Evolutionary conservation across 2,888 invertebrate genomes (phyloP), one percentile per base, ranked within the genome.

Genomic region (Proisotoma minuta): DNA sequence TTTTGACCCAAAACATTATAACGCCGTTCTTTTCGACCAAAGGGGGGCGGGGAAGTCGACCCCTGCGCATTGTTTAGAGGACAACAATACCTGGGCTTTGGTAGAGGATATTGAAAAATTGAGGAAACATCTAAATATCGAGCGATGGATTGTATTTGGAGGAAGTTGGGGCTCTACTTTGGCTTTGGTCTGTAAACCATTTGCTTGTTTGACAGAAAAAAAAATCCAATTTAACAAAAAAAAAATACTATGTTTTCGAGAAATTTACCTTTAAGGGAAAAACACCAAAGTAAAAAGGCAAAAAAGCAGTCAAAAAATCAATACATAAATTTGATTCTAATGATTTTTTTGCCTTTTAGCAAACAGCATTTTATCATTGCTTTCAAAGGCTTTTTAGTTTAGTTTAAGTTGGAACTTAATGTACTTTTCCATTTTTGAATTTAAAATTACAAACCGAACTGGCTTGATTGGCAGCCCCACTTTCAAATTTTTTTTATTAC

Each of bases 131-230:
- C 50, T 66, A 18, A 58, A 60, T 20, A 63, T 66, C 24, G 49
- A 60, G 18, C 60, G 60, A 34, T 64, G 67, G 64, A 58, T 62
- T 12, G 53, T 67, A 1, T 67, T 67, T 50, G 67, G 64, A 1
- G 67, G 67, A n/a, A 62, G 62, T 29, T 67, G 67, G 64, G 64
- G 64, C 5, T 52, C 67, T 18, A 67, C 67, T 4, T 50, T 65
- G 20, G 43, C 60, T 29, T 34, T 34, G 34, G 34, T 15, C 8
- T n/a, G 27, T 63, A 12, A 34, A 15, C 10, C 15, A 34, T 34
- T 15, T 34, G 15, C 15, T 34, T 34, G 15, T 34, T 34, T 34
- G 10, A 34, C 15, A 34, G 10, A 34, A 15, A 12, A 12, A 12
- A 12, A 12, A 10, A 12, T 15, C 15, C 10, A 10, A 12, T 34